Conservation (phyloP, 2,113 vertebrate species). For the Mugil cephalus region DNA sequence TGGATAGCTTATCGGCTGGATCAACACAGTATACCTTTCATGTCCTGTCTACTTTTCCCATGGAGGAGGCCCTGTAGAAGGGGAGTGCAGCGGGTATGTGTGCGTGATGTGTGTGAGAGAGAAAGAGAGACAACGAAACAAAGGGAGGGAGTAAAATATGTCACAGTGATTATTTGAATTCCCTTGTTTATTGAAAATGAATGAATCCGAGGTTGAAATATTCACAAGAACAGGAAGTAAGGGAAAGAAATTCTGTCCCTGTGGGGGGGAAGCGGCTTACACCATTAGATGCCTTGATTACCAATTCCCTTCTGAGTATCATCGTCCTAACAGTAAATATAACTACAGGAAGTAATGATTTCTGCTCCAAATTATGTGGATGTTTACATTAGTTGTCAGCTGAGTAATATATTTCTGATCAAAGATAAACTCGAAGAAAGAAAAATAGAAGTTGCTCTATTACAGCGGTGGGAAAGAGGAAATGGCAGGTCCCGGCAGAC, state of each 20-base stretch:
- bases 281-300: slow-evolving; percentile 75
- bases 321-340: slow-evolving; percentile 82
- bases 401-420: slow-evolving; percentile 89
- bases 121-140: slow-evolving; percentile 9
- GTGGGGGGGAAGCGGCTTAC: slow-evolving; percentile 7
- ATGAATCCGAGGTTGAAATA: slow-evolving; percentile 76
- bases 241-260: slow-evolving; percentile 15
- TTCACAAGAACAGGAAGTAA: slow-evolving; percentile 58
- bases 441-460: slow-evolving; percentile 82
- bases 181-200: slow-evolving; percentile 82
- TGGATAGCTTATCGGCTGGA: slow-evolving; percentile 71
- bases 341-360: slow-evolving; percentile 89
- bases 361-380: slow-evolving; percentile 85
- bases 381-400: slow-evolving; percentile 85
- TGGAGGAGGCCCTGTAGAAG: slow-evolving; percentile 34
- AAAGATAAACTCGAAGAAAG: slow-evolving; percentile 86
- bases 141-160: slow-evolving; percentile 58
- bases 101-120: slow-evolving; percentile 27
- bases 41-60: slow-evolving; percentile 55
- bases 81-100: slow-evolving; percentile 6
- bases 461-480: slow-evolving; percentile 86
- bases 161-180: slow-evolving; percentile 79
- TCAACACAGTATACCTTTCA: slow-evolving; percentile 61
- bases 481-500: slow-evolving; percentile 88
- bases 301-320: slow-evolving; percentile 76